phyloP scores from a whole-genome alignment of 92 coral and sea anemone species.

The Siderastrea siderea region DNA sequence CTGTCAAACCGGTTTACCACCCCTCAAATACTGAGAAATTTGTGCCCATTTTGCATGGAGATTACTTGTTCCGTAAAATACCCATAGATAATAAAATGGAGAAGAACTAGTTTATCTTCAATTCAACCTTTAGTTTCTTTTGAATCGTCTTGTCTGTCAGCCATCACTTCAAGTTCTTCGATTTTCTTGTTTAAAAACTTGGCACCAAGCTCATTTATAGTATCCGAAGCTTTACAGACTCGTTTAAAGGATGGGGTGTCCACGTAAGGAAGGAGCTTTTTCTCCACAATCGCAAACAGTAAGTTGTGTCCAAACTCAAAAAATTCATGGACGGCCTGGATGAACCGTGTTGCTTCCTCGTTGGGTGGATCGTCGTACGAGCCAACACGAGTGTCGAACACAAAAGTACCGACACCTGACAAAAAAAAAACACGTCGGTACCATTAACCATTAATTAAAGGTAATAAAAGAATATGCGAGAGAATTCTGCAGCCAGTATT shows the following conservation, averaged over 20 bases:
- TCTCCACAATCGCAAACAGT: slow-evolving; percentile 41
- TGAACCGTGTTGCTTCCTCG: slow-evolving; percentile 51
- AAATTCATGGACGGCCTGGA: slow-evolving; percentile 51
- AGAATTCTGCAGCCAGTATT: too few species aligned
- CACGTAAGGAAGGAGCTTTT: slow-evolving; percentile 22
- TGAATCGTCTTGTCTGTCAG: slow-evolving; percentile 36
- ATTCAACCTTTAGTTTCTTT: slow-evolving; percentile 31
- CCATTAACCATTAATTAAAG: too few species aligned
- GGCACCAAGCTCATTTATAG: slow-evolving; percentile 9
- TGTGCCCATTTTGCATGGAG: too few species aligned
- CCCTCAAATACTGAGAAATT: too few species aligned
- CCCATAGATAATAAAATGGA: neutral
- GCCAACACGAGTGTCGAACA: slow-evolving; percentile 67
- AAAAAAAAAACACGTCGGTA: too few species aligned
- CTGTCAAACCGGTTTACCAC: too few species aligned
- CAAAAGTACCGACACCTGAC: slow-evolving; percentile 69
- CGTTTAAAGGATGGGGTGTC: slow-evolving; percentile 62
- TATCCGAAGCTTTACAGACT: slow-evolving; percentile 56
- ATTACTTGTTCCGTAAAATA: too few species aligned
- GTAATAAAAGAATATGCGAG: too few species aligned
- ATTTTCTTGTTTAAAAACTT: slow-evolving; percentile 62
- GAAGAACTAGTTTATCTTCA: neutral
- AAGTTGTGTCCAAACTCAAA: slow-evolving; percentile 43
- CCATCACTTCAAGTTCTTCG: slow-evolving; percentile 63
- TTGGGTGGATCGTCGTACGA: slow-evolving; percentile 67